Base-by-base conservation (phyloP, 2,888 invertebrate species). In the Epicampocera succincta region DNA sequence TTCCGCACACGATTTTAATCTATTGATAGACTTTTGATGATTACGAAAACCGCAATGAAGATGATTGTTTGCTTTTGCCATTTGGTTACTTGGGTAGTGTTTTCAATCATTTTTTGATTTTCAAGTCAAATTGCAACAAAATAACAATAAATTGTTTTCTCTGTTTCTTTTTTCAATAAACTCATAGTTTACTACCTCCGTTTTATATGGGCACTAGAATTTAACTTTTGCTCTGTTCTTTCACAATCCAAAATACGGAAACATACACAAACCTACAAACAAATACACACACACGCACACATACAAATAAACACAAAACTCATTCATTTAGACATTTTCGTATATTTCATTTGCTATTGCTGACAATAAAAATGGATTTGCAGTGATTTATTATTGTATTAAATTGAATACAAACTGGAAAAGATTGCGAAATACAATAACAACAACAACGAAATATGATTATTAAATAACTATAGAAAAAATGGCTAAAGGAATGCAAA, bases 351-450 rank as follows among this genome's bases (percentile, higher is more conserved):
- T 75, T 69, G 29, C 60, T 44, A 85, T 87, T 87, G 87, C 87
- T 89, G 89, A 88, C 89, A 88, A 88, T 87, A 89, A 86, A 86
- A 89, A 88, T 89, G 88, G 89, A 87, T 88, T 87, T 87, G 83
- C 88, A 86, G 88, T 88, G 88, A 88, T 88, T 88, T 88, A 88
- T 89, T 88, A 87, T 87, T 85, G 89, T 88, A 89, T 89, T 89
- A 89, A 88, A 86, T 83, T 86, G 86, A 87, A 88, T 85, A 86
- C 86, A 85, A 85, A 83, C 58, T 75, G 50, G 17, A 74, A 77
- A 25, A 29, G 21, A 72, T 15, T 48, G 19, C 15, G 21, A 21
- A 48, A 21, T 19, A 50, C 33, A 63, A 25, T 12, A 40, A 33
- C 33, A 56, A 46, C n/a, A n/a, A n/a, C n/a, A n/a, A n/a, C n/a